Evolutionary conservation across 2,113 vertebrate species (phyloP).

Genomic region (Diphyllodes magnificus): DNA sequence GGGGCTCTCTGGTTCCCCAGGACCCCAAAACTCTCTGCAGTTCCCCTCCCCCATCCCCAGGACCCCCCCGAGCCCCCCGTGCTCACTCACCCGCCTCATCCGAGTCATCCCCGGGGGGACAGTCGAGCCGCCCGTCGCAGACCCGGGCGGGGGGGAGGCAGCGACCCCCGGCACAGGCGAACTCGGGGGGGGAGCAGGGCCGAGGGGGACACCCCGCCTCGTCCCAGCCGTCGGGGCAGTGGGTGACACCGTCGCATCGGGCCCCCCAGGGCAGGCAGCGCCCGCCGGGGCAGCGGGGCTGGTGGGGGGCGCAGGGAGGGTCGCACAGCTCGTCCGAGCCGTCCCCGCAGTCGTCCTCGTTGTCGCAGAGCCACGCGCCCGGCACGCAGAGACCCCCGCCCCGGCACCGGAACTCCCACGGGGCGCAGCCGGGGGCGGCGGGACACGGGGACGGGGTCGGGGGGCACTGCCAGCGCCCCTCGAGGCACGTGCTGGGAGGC

Average conservation of each 20-base stretch:
- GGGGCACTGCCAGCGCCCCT: slow-evolving; percentile 77
- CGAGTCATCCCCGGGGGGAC: slow-evolving; percentile 64
- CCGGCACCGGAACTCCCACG: slow-evolving; percentile 76
- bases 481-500: slow-evolving; percentile 73
- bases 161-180: slow-evolving; percentile 75
- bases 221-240: slow-evolving; percentile 83
- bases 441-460: background rate
- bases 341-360: slow-evolving; percentile 87
- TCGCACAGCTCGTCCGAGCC: slow-evolving; percentile 86
- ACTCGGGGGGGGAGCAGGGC: slow-evolving; percentile 68
- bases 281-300: slow-evolving; percentile 74
- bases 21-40: background rate
- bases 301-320: slow-evolving; percentile 66
- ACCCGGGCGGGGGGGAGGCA: slow-evolving; percentile 75
- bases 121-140: slow-evolving; percentile 83
- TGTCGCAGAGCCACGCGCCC: slow-evolving; percentile 84
- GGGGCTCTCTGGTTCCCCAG: background rate
- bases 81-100: slow-evolving; percentile 70
- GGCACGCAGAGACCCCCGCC: slow-evolving; percentile 78
- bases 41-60: no score
- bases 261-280: slow-evolving; percentile 76
- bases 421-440: slow-evolving; percentile 25
- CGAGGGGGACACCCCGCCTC: slow-evolving; percentile 73
- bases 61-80: background rate
- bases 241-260: slow-evolving; percentile 78